Conservation (phyloP, 2,113 vertebrate genomes). For the Mastomys coucha region DNA sequence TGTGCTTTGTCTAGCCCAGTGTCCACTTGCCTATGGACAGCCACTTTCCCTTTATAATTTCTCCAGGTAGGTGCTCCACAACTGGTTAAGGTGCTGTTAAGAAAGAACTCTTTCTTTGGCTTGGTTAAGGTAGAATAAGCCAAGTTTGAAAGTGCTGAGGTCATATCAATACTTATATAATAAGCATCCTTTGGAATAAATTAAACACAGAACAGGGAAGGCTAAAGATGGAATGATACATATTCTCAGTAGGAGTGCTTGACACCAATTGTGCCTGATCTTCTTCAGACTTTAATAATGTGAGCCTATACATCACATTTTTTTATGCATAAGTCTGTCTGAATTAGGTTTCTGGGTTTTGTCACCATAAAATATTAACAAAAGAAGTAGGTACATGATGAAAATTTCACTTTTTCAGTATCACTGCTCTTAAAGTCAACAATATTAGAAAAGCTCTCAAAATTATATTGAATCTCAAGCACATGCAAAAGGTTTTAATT, state of each 20-base stretch:
- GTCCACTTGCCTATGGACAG: background rate
- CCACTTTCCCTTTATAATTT: background rate
- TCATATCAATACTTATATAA: background rate
- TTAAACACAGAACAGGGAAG: background rate
- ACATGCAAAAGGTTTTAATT: background rate
- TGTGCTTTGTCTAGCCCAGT: background rate
- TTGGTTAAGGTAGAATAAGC: background rate
- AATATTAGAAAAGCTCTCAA: background rate
- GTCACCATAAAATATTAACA: background rate
- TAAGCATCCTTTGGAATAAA: background rate
- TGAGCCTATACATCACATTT: background rate
- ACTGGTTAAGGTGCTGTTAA: background rate
- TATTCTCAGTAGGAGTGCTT: background rate
- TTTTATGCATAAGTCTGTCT: background rate
- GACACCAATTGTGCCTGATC: background rate
- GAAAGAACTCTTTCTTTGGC: background rate
- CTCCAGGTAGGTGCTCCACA: background rate
- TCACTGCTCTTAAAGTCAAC: background rate
- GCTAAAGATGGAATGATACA: background rate
- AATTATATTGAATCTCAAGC: background rate
- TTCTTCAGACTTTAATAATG: background rate
- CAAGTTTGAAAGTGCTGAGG: background rate
- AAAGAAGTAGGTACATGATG: background rate
- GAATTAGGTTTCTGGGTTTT: slow-evolving; percentile 15
- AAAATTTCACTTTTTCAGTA: slow-evolving; percentile 3